A percentile compares a stretch with the other conserved stretches of the same genome.
Evolutionary conservation across 1,140 invertebrate species (phyloP).

Genomic region (Neodiprion virginianus): DNA sequence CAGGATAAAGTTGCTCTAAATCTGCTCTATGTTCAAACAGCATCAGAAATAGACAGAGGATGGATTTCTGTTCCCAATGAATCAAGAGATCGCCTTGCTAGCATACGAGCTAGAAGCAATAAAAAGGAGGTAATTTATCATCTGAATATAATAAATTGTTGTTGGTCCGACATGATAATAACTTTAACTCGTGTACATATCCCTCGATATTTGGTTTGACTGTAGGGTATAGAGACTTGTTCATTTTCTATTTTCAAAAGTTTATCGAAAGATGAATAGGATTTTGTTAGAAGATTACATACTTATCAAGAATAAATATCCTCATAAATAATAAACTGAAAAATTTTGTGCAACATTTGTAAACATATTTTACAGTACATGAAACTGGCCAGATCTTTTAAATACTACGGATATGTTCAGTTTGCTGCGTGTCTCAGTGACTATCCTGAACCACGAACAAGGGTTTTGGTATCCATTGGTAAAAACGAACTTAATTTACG

Average conservation of each 20-base stretch:
- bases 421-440: constrained; percentile 80
- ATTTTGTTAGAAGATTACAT: constrained; percentile 9
- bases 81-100: constrained; percentile 71
- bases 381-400: constrained; percentile 78
- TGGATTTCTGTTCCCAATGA: constrained; percentile 82
- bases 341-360: not conserved
- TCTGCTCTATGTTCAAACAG: constrained; percentile 87
- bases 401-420: constrained; percentile 89
- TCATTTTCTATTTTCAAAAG: too few relatives aligned
- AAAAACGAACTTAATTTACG: constrained; percentile 80
- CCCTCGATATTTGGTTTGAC: too few relatives aligned
- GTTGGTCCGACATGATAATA: too few relatives aligned
- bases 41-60: constrained; percentile 83
- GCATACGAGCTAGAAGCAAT: constrained; percentile 75
- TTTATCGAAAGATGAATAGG: constrained; percentile 1
- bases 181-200: not conserved
- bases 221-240: too few relatives aligned
- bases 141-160: constrained; percentile 15
- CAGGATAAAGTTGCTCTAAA: constrained; percentile 82
- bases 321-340: not conserved
- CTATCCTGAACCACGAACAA: constrained; percentile 75
- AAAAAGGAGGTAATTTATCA: constrained; percentile 76
- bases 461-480: constrained; percentile 75
- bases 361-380: constrained; percentile 74
- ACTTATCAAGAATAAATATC: constrained; percentile 12